Conservation (phyloP, 2,113 vertebrate species). For the Prionailurus viverrinus region DNA sequence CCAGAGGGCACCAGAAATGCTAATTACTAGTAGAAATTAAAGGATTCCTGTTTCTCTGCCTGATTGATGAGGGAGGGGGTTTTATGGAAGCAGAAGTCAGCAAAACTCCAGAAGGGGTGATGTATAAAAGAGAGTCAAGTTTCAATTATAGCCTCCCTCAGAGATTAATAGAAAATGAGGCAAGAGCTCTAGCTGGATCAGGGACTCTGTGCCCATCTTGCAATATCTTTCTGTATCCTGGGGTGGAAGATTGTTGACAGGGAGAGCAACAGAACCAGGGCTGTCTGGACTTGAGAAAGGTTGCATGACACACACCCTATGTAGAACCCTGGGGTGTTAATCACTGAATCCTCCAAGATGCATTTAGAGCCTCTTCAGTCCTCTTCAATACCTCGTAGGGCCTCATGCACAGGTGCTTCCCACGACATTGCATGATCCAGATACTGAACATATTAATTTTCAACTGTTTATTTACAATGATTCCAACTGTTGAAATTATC, state of each 20-base stretch:
- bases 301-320: not conserved
- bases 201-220: not conserved
- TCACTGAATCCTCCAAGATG: not conserved
- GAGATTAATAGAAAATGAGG: not conserved
- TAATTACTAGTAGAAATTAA: not conserved
- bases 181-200: not conserved
- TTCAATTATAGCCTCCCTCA: not conserved
- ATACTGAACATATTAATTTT: not conserved
- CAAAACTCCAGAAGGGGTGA: not conserved
- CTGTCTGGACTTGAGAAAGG: not conserved
- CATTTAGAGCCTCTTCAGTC: not conserved
- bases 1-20: not conserved
- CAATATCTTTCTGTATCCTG: not conserved
- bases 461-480: not conserved
- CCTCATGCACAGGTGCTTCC: not conserved
- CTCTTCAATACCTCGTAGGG: not conserved
- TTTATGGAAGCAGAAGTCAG: not conserved
- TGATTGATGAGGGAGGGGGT: not conserved
- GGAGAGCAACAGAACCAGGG: not conserved
- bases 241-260: not conserved
- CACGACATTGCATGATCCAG: not conserved
- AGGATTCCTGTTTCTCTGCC: not conserved
- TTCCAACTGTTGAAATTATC: not conserved
- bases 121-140: not conserved
- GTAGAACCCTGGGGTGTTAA: not conserved